These are phyloP conservation scores for Poecilia latipinna DNA, from an alignment of 2,113 vertebrate genomes.

Conservation along the genomic window DNA sequence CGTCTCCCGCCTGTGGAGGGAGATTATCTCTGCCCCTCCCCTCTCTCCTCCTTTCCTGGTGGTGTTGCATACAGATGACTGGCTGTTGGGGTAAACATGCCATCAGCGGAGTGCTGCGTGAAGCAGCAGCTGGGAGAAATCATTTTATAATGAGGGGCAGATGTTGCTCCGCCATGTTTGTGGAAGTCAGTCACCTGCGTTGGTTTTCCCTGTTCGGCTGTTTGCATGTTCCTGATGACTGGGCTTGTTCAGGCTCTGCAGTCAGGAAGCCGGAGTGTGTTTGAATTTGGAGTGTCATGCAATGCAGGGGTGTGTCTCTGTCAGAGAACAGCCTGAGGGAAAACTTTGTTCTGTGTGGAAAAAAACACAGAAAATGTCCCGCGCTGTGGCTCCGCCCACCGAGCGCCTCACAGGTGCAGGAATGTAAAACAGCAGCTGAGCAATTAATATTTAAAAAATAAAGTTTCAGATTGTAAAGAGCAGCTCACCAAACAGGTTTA, in stretches of 20 bases:
- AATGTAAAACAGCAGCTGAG: too few relatives aligned
- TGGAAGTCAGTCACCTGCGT: neutral
- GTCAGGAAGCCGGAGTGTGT: neutral
- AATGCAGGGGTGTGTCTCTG: slow-evolving; percentile 4
- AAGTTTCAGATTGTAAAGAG: too few relatives aligned
- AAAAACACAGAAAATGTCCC: neutral
- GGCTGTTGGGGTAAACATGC: slow-evolving; percentile 40
- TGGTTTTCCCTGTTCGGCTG: neutral
- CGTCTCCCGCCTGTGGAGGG: slow-evolving; percentile 6
- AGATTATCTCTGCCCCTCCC: slow-evolving; percentile 12
- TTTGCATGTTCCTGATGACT: slow-evolving; percentile 11
- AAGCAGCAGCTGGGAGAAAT: slow-evolving; percentile 26
- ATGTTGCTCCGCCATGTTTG: slow-evolving; percentile 28
- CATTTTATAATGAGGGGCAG: slow-evolving; percentile 21
- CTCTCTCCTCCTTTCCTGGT: neutral
- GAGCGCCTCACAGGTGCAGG: too few relatives aligned
- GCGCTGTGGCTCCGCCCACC: too few relatives aligned
- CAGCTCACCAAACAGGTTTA: too few relatives aligned
- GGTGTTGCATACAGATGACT: slow-evolving; percentile 9
- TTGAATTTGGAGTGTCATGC: neutral
- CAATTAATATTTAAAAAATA: too few relatives aligned
- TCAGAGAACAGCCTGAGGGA: neutral
- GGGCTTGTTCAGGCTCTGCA: slow-evolving; percentile 12
- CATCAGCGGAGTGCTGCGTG: slow-evolving; percentile 20
- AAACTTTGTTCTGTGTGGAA: neutral